Conservation (phyloP, 2,888 invertebrate genomes). For the Tillus elongatus region DNA sequence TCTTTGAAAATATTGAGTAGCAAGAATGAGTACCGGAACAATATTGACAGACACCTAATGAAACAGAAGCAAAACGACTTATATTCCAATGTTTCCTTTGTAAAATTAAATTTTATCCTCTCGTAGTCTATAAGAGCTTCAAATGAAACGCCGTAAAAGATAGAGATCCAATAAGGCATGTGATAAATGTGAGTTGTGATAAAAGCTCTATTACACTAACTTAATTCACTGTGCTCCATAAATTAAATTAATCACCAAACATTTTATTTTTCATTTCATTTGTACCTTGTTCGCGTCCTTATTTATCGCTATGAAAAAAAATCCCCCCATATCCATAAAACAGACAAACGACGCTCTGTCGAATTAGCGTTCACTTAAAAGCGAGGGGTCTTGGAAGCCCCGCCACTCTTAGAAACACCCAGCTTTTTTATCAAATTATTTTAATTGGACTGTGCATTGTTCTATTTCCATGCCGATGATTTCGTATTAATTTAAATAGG, state of each 20-base stretch:
- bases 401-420: background rate
- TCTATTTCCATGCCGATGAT: background rate
- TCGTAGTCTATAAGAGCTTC: no score
- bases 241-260: constrained; percentile 31
- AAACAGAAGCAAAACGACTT: no score
- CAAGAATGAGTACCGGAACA: no score
- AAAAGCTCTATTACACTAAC: constrained; percentile 12
- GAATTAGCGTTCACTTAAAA: constrained; percentile 3
- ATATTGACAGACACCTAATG: no score
- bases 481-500: no score
- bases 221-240: constrained; percentile 26
- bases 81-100: no score
- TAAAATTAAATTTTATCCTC: no score
- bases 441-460: background rate
- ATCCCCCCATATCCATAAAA: constrained; percentile 14
- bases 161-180: no score
- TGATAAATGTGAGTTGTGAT: constrained; percentile 4
- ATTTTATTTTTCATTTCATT: constrained; percentile 32
- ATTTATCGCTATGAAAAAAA: constrained; percentile 25
- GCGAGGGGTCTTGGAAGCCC: background rate
- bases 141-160: no score
- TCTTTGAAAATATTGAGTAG: no score
- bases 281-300: constrained; percentile 29
- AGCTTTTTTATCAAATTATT: background rate
- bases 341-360: constrained; percentile 16